A percentile compares a stretch with the other conserved stretches of the same genome.
These are phyloP conservation scores for Thamnophis elegans DNA, from an alignment of 2,797 vertebrate genomes.

Conservation along the genomic window DNA sequence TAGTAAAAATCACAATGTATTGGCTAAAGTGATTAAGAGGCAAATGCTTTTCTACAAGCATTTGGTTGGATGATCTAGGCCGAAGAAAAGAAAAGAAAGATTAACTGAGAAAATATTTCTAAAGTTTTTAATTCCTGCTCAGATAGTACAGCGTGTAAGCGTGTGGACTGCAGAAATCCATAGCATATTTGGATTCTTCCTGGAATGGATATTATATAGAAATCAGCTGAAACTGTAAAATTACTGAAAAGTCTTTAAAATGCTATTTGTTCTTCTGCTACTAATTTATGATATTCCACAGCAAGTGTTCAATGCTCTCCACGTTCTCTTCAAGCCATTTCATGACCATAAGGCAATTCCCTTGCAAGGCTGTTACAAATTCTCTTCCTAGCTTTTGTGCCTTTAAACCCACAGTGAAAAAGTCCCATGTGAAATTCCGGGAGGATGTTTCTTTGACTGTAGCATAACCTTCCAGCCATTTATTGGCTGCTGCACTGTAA, in stretches of 20 bases:
- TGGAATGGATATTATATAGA: background rate
- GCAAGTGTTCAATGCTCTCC: background rate
- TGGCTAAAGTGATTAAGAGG: background rate
- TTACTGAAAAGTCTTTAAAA: background rate
- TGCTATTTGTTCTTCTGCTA: background rate
- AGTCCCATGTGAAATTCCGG: background rate
- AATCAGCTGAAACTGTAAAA: background rate
- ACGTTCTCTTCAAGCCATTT: background rate
- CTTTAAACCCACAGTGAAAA: background rate
- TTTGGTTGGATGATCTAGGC: background rate
- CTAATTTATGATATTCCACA: background rate
- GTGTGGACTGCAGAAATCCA: background rate
- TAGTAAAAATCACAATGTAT: background rate
- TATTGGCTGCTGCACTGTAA: constrained; percentile 26
- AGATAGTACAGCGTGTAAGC: background rate
- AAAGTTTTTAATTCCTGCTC: background rate
- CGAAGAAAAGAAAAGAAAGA: background rate
- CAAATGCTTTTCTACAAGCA: background rate
- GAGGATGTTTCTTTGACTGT: background rate
- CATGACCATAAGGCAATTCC: background rate
- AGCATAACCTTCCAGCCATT: background rate
- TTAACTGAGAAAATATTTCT: background rate
- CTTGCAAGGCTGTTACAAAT: background rate
- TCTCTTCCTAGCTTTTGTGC: background rate
- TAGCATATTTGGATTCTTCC: background rate